Conservation (phyloP, 2,888 invertebrate genomes). For the Thymelicus sylvestris region DNA sequence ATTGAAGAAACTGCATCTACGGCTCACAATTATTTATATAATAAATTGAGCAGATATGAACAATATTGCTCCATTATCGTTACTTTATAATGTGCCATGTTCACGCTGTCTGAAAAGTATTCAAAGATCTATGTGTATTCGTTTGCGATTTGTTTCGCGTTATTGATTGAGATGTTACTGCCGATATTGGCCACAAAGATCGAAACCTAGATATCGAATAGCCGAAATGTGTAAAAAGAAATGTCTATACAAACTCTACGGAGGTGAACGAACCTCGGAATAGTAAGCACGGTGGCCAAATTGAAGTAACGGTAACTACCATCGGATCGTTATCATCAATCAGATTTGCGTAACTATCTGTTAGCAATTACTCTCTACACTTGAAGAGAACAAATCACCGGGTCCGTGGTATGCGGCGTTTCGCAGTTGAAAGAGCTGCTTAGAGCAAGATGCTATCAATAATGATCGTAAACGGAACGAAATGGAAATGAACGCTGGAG, state of each 20-base stretch:
- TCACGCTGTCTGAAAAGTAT: conserved; percentile 44
- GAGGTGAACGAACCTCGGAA: conserved; percentile 70
- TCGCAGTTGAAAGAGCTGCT: conserved; percentile 44
- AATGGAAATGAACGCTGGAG: conserved; percentile 37
- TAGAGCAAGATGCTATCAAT: conserved; percentile 35
- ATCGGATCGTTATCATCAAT: conserved; percentile 79
- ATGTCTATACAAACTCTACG: conserved; percentile 39
- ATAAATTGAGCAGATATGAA: conserved; percentile 39
- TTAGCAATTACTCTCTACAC: conserved; percentile 73
- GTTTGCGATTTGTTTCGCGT: conserved; percentile 53
- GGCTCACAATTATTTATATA: conserved; percentile 35
- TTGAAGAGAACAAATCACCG: conserved; percentile 60
- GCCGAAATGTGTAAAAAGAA: conserved; percentile 46
- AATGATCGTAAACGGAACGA: conserved; percentile 35
- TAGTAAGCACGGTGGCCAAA: conserved; percentile 76
- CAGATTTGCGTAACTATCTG: conserved; percentile 82
- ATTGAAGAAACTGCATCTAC: conserved; percentile 45
- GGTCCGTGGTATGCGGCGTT: conserved; percentile 59
- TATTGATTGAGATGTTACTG: conserved; percentile 50
- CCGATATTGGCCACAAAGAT: conserved; percentile 26
- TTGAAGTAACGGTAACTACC: conserved; percentile 76
- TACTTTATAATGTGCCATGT: conserved; percentile 61
- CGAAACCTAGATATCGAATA: conserved; percentile 37
- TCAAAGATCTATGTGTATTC: conserved; percentile 17
- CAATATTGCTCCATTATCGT: conserved; percentile 58